phyloP scores from a whole-genome alignment of 2,888 invertebrate genomes.

The Rhimphoctona megacephalus region DNA sequence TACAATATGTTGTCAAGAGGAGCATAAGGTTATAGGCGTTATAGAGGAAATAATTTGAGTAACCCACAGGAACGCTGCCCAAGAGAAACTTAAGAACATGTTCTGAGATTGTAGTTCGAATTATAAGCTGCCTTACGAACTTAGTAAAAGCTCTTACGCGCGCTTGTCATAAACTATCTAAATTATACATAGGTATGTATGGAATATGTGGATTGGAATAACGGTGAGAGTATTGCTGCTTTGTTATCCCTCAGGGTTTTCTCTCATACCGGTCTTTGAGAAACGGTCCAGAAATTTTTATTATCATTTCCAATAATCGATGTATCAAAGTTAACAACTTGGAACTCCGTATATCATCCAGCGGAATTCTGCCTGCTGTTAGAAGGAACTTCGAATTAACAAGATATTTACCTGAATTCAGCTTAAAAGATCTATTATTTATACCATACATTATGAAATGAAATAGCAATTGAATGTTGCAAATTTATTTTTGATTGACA shows the following conservation, averaged over 20 bases:
- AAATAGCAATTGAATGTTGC: no score
- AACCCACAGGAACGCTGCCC: conserved; percentile 1
- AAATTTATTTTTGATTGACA: no score
- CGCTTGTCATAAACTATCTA: conserved; percentile 32
- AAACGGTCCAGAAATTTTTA: conserved; percentile 40
- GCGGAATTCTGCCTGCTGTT: neutral
- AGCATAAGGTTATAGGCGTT: neutral
- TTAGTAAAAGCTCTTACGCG: conserved; percentile 72
- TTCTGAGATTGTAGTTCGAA: conserved; percentile 52
- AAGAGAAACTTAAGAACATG: conserved; percentile 45
- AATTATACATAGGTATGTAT: neutral
- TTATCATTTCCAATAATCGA: conserved; percentile 17
- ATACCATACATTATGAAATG: no score
- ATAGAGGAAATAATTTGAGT: neutral
- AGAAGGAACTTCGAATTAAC: neutral
- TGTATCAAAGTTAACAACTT: neutral
- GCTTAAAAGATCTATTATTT: no score
- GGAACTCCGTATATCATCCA: neutral
- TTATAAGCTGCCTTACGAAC: conserved; percentile 65
- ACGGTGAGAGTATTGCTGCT: conserved; percentile 3
- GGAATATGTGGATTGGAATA: conserved; percentile 14
- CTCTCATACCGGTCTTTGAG: conserved; percentile 23
- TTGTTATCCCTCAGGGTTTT: neutral
- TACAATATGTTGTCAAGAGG: neutral
- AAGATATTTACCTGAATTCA: neutral